Base-by-base conservation (phyloP, 2,797 vertebrate species). In the Loriculus beryllinus region DNA sequence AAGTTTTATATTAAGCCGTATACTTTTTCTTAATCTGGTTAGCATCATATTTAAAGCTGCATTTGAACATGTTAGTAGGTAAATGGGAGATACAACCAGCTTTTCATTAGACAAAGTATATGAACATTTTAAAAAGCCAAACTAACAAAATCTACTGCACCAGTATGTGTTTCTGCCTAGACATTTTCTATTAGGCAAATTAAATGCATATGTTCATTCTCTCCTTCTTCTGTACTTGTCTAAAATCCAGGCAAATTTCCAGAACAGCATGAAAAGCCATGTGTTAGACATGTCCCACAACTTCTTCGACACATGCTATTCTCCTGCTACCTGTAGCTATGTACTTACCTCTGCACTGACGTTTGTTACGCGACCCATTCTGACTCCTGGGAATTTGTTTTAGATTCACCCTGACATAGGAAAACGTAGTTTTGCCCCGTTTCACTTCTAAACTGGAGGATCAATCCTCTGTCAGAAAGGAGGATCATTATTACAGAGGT, bases 151-250 rank as follows among this genome's bases (percentile, higher is more conserved):
- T 35, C 40, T 39, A 95, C 39, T 60, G 60, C 48, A 93, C 70
- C 92, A 81, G 88, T 9, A 29, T 25, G 45, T 72, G 21, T 60
- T 95, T 74, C 59, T 94, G 93, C 52, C 83, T 89, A 79, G 29
- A 10, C 39, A 94, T 68, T 94, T 83, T 70, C 80, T 72, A 70
- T 77, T 37, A 91, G 81, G 64, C 54, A 96, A 96, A 96, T 93
- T 85, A 93, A 93, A 96, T 88, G 68, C 57, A 16, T 33, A 13
- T 14, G 69, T 47, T 77, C 29, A 31, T 86, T 92, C 57, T 62
- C 26, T 70, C 49, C 54, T 20, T 76, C 59, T 91, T 71, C 60
- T 71, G 25, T 31, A 31, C 9, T 33, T 54, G 70, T 31, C 65
- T 70, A 76, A 76, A 86, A 62, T 42, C 12, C 25, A 80, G 69